Percentiles rank a stretch among this genome's conserved stretches.
phyloP scores from a whole-genome alignment of 2,888 invertebrate species.

The Netelia melanura region DNA sequence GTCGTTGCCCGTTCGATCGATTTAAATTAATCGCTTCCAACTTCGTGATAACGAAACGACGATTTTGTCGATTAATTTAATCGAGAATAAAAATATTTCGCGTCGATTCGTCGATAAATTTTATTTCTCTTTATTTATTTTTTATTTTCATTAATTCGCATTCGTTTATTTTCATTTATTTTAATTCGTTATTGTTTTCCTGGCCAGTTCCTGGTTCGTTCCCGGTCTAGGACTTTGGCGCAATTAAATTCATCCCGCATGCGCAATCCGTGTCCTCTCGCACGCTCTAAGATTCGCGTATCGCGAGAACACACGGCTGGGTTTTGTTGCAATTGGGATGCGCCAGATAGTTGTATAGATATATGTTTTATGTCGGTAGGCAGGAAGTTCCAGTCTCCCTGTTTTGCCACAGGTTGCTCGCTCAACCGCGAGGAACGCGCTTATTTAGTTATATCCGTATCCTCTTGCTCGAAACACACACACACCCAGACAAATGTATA shows the following conservation, averaged over 20 bases:
- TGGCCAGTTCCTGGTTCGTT: too few species aligned
- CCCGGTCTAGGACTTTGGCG: neutral
- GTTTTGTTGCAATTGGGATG: conserved; percentile 24
- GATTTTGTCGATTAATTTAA: conserved; percentile 3
- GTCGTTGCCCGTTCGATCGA: conserved; percentile 16
- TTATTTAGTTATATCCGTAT: conserved; percentile 62
- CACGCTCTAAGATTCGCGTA: conserved; percentile 29
- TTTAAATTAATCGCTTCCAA: conserved; percentile 46
- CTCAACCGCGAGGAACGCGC: conserved; percentile 63
- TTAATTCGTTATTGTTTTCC: neutral
- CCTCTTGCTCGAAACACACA: conserved; percentile 35
- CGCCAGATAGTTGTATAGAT: neutral
- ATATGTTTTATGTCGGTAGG: conserved; percentile 1
- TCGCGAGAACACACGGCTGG: conserved; percentile 19
- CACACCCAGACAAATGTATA: neutral
- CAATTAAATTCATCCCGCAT: conserved; percentile 35
- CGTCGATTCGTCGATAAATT: neutral
- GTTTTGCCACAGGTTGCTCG: conserved; percentile 64
- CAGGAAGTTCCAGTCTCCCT: conserved; percentile 62
- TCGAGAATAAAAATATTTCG: neutral
- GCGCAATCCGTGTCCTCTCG: conserved; percentile 15
- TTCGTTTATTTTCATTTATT: conserved; percentile 1
- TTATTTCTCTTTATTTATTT: neutral
- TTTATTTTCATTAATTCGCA: neutral
- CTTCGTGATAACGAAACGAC: neutral